Conservation (phyloP, 2,888 invertebrate species). For the Melieria crassipennis region DNA sequence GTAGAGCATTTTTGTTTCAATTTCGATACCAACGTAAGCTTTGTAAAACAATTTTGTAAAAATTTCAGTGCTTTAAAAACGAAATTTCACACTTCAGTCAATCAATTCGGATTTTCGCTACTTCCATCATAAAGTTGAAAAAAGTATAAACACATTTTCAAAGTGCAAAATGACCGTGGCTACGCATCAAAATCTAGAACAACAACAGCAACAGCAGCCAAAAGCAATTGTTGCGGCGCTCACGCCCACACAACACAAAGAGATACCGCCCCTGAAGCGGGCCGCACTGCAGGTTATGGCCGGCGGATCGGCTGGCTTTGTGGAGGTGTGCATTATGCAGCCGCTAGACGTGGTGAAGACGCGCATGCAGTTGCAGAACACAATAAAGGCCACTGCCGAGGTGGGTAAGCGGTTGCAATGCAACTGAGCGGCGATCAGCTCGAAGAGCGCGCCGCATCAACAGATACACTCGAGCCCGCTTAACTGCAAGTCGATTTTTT, state of each 20-base stretch:
- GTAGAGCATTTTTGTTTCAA: no score
- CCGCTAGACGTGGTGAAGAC: conserved; percentile 95
- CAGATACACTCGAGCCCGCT: no score
- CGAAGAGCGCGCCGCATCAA: no score
- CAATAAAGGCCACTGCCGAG: conserved; percentile 47
- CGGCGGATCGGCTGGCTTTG: conserved; percentile 92
- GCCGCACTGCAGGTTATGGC: conserved; percentile 67
- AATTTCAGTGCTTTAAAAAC: not conserved
- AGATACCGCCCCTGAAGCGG: conserved; percentile 54
- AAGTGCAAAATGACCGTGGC: conserved; percentile 1
- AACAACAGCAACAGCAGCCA: conserved; percentile 17
- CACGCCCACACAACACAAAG: conserved; percentile 34
- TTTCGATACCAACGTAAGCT: no score
- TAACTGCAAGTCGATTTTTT: no score
- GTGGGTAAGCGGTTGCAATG: conserved; percentile 55
- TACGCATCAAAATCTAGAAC: not conserved
- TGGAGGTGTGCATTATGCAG: conserved; percentile 96
- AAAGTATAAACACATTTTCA: not conserved
- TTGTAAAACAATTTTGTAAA: not conserved
- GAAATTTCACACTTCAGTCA: no score
- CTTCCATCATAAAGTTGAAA: no score
- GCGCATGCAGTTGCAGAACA: conserved; percentile 80
- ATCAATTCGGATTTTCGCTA: no score
- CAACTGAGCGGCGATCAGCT: not conserved
- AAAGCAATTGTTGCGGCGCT: not conserved